Evolutionary conservation across 2,888 invertebrate genomes (phyloP).

Genomic region (Scaptodrosophila latifasciaeformis): DNA sequence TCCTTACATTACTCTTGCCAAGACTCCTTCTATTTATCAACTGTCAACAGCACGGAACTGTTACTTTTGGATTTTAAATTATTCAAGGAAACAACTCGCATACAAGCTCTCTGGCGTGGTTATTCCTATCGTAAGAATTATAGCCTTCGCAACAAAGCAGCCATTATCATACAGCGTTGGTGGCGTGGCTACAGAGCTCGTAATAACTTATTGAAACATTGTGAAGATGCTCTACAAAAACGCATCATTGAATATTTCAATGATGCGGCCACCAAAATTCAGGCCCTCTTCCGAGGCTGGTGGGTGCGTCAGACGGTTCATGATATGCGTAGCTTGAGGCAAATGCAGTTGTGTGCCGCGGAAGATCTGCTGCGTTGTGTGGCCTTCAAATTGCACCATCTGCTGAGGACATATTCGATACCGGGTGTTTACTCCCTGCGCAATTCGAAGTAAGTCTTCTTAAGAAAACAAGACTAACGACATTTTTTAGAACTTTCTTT

Average conservation of each 20-base stretch:
- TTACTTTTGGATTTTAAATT: constrained; percentile 51
- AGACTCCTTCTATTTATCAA: too few species aligned
- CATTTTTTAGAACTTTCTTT: not conserved
- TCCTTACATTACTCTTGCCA: too few species aligned
- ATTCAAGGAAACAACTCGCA: constrained; percentile 59
- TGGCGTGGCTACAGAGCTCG: constrained; percentile 63
- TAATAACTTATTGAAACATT: constrained; percentile 18
- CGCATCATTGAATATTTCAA: constrained; percentile 36
- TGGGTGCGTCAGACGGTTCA: constrained; percentile 59
- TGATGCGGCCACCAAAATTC: constrained; percentile 56
- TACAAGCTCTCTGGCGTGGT: constrained; percentile 58
- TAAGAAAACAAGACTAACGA: not conserved
- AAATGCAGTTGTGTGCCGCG: constrained; percentile 53
- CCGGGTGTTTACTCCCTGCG: constrained; percentile 69
- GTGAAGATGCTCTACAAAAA: constrained; percentile 48
- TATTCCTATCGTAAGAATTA: constrained; percentile 23
- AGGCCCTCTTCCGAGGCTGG: constrained; percentile 67
- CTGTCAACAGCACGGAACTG: constrained; percentile 39
- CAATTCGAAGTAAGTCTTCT: constrained; percentile 54
- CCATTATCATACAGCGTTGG: constrained; percentile 59
- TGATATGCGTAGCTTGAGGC: constrained; percentile 51
- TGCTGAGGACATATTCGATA: constrained; percentile 58
- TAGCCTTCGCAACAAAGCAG: constrained; percentile 15
- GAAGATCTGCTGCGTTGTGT: constrained; percentile 69
- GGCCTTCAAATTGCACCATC: constrained; percentile 63